phyloP scores from a whole-genome alignment of 2,113 vertebrate species.

The Natator depressus region DNA sequence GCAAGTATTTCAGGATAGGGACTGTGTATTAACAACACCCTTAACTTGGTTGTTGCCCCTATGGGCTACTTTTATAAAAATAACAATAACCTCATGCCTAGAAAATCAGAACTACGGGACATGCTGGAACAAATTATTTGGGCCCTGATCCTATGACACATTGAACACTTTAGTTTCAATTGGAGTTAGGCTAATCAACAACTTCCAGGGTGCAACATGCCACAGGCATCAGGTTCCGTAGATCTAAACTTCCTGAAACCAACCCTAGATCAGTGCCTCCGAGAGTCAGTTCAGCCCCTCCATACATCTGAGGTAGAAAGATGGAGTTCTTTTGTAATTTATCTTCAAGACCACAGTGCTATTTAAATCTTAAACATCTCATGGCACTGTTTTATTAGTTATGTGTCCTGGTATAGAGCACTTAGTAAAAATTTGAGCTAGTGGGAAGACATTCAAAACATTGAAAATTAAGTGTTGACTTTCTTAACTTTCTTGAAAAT shows the following conservation, averaged over 20 bases:
- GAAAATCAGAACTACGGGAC: too few relatives aligned
- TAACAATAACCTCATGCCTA: not conserved
- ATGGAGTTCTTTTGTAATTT: not conserved
- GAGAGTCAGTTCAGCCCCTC: not conserved
- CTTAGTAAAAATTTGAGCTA: not conserved
- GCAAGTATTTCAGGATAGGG: not conserved
- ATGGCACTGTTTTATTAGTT: not conserved
- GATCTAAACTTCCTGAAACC: not conserved
- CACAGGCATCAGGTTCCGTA: not conserved
- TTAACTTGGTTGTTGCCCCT: not conserved
- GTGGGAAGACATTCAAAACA: not conserved
- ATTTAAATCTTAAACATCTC: not conserved
- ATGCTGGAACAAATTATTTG: not conserved
- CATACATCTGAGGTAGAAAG: accelerated
- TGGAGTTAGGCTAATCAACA: not conserved
- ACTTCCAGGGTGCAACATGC: not conserved
- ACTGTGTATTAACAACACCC: not conserved
- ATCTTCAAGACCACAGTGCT: not conserved
- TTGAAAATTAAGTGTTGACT: not conserved
- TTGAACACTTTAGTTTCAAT: not conserved
- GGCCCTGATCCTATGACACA: too few relatives aligned
- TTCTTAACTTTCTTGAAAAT: not conserved
- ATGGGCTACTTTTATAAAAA: not conserved
- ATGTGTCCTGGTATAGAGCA: not conserved
- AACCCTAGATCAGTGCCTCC: accelerated